Percentiles rank a stretch among this genome's conserved stretches.
Conservation (phyloP, 1,140 invertebrate species). For the Ceratosolen fusciceps region DNA sequence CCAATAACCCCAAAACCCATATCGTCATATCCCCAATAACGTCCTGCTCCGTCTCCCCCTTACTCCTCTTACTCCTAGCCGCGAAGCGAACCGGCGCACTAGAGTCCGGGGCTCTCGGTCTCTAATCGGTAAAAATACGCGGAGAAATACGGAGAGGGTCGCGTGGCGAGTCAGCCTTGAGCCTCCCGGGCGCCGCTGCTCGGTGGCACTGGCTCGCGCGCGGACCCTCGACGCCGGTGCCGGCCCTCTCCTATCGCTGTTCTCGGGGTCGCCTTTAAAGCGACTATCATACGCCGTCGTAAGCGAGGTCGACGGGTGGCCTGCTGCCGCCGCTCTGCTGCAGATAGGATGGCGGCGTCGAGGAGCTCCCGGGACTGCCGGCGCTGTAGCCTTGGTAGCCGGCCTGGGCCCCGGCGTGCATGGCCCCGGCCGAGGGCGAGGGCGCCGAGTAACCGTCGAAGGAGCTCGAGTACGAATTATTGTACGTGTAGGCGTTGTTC, state of each 20-base stretch:
- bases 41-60: too few species aligned
- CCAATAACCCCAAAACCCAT: too few species aligned
- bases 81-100: neutral
- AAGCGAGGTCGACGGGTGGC: constrained; percentile 68
- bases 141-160: too few species aligned
- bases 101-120: constrained; percentile 37
- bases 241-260: neutral
- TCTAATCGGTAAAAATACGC: too few species aligned
- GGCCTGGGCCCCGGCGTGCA: constrained; percentile 66
- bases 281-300: constrained; percentile 71
- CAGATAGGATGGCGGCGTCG: constrained; percentile 67
- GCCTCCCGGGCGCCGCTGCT: neutral
- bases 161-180: too few species aligned
- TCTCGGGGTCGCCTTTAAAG: constrained; percentile 52
- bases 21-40: too few species aligned
- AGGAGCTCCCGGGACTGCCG: constrained; percentile 60
- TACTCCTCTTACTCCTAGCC: too few species aligned
- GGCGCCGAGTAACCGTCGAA: constrained; percentile 67
- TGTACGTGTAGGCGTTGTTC: constrained; percentile 68
- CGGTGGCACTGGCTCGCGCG: constrained; percentile 5
- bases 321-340: constrained; percentile 58
- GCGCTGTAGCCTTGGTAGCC: constrained; percentile 66
- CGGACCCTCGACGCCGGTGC: neutral
- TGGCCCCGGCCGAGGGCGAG: constrained; percentile 62
- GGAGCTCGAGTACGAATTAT: constrained; percentile 67